phyloP scores from a whole-genome alignment of 2,113 vertebrate species.

The Barnardius zonarius region DNA sequence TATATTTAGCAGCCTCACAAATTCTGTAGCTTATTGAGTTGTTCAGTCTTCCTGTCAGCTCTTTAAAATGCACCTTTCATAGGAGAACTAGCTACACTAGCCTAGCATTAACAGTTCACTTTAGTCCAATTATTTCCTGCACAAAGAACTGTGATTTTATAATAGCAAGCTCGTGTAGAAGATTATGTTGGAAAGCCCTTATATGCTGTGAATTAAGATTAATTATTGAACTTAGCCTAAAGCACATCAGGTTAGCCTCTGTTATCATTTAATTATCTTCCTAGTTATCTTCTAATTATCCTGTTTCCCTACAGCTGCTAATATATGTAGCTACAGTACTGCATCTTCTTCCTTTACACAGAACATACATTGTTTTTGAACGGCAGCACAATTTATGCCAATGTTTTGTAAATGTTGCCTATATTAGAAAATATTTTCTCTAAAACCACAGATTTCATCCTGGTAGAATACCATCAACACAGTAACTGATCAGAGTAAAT shows the following conservation, averaged over 20 bases:
- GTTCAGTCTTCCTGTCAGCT: neutral
- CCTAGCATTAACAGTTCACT: neutral
- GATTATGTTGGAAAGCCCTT: neutral
- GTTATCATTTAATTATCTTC: conserved; percentile 65
- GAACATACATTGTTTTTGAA: neutral
- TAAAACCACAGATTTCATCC: neutral
- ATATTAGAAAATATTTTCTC: neutral
- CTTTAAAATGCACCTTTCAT: neutral
- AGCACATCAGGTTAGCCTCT: conserved; percentile 32
- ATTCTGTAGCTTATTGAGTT: neutral
- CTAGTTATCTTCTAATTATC: conserved; percentile 60
- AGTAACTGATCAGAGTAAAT: neutral
- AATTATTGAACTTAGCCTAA: conserved; percentile 57
- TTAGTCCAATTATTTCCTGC: conserved; percentile 6
- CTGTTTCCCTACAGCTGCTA: neutral
- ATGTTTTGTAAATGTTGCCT: neutral
- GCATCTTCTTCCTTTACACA: neutral
- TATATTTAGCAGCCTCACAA: neutral
- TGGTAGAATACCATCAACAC: neutral
- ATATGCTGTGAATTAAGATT: conserved; percentile 32
- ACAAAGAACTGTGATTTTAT: neutral
- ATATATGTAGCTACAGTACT: neutral
- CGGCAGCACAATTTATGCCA: neutral
- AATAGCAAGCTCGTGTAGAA: neutral
- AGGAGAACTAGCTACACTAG: neutral